Conservation (phyloP, 2,888 invertebrate genomes). For the Hirtodrosophila confusa region DNA sequence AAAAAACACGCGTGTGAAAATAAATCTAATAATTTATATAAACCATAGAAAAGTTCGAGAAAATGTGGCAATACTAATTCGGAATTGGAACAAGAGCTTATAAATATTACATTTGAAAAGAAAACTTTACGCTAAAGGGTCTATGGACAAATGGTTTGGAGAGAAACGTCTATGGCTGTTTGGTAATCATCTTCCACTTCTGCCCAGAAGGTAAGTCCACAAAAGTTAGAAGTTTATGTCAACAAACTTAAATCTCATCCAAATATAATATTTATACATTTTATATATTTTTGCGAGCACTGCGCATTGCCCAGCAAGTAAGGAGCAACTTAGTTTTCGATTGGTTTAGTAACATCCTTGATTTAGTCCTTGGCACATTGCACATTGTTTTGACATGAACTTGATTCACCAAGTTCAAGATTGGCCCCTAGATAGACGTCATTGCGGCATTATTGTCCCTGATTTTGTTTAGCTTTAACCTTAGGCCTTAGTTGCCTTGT, state of each 20-base stretch:
- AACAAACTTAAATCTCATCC: no score
- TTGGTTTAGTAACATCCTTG: neutral
- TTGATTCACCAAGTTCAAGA: conserved; percentile 48
- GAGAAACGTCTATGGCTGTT: conserved; percentile 96
- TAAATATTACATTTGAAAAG: neutral
- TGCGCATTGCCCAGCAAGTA: conserved; percentile 15
- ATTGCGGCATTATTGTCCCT: conserved; percentile 42
- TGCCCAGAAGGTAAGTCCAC: conserved; percentile 90
- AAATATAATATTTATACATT: neutral
- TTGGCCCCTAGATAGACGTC: conserved; percentile 47
- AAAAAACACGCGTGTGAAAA: conserved; percentile 40
- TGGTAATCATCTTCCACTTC: conserved; percentile 93
- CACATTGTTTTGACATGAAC: conserved; percentile 34
- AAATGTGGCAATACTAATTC: conserved; percentile 22
- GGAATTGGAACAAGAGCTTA: neutral
- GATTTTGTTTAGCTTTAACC: conserved; percentile 56
- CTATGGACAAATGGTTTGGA: conserved; percentile 97
- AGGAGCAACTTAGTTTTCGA: neutral
- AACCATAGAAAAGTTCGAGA: conserved; percentile 3
- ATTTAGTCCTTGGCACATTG: conserved; percentile 2
- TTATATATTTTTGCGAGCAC: neutral
- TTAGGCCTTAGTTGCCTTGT: conserved; percentile 24
- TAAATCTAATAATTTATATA: conserved; percentile 8
- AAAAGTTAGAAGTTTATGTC: neutral
- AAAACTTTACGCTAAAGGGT: conserved; percentile 46